Evolutionary conservation across 1,140 invertebrate species (phyloP), one percentile per base, ranked within the genome.

Genomic region (Papilio polyxenes): DNA sequence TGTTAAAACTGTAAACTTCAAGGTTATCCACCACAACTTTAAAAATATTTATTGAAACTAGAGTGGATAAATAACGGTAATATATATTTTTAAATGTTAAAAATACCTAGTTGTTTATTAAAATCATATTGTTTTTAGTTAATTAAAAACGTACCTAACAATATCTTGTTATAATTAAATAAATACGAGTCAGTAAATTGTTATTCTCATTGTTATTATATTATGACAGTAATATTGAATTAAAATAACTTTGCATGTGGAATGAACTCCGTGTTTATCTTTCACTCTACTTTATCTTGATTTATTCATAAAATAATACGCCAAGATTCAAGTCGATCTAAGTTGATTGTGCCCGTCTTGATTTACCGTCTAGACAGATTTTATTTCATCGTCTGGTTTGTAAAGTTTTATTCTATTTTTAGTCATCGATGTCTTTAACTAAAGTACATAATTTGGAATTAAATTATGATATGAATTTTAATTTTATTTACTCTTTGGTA

Each of bases 311-410:
- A 72, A 72, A 72, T 40, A 72, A 72, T 72, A 72, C 23, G 65
- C 6, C 65, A 4, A 72, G 31, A 37, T 40, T 37, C 65, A 40
- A 40, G 13, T 72, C 8, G 65, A 72, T 72, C 65, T 72, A 75
- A 49, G 40, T 75, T 44, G 72, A 40, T 75, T 49, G 10, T 15
- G 65, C 23, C 75, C n/a, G n/a, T 77, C 48, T 51, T 77, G 20
- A 56, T n/a, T n/a, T 77, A 53, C 44, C 75, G 75, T 77, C 75
- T 77, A 77, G 75, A 77, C 75, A 53, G 75, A 77, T 77, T 51
- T 31, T 23, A 77, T 77, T 77, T 77, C 75, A 53, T 53, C 7
- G 74, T 48, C 75, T 77, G 75, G 49, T 56, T 51, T 56, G 53
- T 31, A 56, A n/a, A 23, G 48, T 49, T 20, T 49, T 44, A 75